These are phyloP conservation scores for Pyralis farinalis DNA, from an alignment of 2,888 invertebrate genomes.

Conservation along the genomic window DNA sequence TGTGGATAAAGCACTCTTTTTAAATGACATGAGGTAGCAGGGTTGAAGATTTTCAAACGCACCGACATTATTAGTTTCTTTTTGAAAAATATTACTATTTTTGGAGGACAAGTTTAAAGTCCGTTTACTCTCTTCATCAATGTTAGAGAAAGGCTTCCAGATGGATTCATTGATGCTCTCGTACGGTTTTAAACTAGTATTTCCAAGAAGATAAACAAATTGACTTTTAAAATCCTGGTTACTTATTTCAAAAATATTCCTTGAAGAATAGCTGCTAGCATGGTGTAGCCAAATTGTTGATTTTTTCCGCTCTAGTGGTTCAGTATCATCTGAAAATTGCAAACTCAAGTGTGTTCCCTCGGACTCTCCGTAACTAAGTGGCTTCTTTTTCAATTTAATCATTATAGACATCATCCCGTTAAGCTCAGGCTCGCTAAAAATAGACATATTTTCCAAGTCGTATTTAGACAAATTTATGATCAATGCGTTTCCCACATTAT, in stretches of 20 bases:
- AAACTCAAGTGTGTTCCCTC: conserved; percentile 34
- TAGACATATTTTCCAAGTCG: conserved; percentile 48
- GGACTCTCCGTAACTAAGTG: conserved; percentile 24
- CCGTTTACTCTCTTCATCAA: conserved; percentile 31
- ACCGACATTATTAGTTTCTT: conserved; percentile 14
- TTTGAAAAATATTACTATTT: conserved; percentile 26
- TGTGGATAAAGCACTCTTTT: conserved; percentile 26
- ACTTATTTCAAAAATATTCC: conserved; percentile 21
- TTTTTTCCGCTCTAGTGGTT: conserved; percentile 12
- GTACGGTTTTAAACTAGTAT: conserved; percentile 36
- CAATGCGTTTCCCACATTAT: conserved; percentile 39
- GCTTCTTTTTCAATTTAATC: conserved; percentile 48
- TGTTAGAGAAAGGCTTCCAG: conserved; percentile 34
- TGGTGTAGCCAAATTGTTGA: conserved; percentile 28
- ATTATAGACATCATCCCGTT: conserved; percentile 43
- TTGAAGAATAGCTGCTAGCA: conserved; percentile 18
- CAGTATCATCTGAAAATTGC: conserved; percentile 33
- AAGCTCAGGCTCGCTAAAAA: conserved; percentile 34
- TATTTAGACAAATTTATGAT: conserved; percentile 54
- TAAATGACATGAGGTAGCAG: conserved; percentile 47
- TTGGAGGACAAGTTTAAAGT: conserved; percentile 31
- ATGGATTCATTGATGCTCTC: conserved; percentile 42
- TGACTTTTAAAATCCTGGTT: conserved; percentile 4
- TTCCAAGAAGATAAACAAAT: background rate
- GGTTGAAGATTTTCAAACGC: conserved; percentile 38